These are phyloP conservation scores for Acholoe squamosa DNA, from an alignment of 2,888 invertebrate species.

Conservation along the genomic window DNA sequence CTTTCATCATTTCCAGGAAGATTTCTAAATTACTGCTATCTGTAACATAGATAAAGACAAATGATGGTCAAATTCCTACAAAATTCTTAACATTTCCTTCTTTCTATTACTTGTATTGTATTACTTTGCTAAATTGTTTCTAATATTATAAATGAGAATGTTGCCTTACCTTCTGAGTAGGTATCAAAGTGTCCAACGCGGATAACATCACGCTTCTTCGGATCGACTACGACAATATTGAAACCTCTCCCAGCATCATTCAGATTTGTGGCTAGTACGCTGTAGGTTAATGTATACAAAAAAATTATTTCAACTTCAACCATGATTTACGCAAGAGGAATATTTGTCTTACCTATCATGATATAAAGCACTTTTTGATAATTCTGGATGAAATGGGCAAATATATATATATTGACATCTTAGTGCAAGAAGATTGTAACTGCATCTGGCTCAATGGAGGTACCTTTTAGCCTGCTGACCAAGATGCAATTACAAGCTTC, in stretches of 20 bases:
- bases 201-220: conserved; percentile 83
- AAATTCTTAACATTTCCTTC: not conserved
- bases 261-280: conserved; percentile 82
- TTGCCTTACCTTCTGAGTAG: conserved; percentile 84
- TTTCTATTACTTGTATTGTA: not conserved
- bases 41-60: conserved; percentile 68
- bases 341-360: too few species aligned
- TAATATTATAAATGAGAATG: too few species aligned
- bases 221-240: conserved; percentile 85
- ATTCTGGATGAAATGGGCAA: too few species aligned
- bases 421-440: too few species aligned
- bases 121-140: too few species aligned
- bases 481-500: too few species aligned
- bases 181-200: conserved; percentile 85
- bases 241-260: conserved; percentile 85
- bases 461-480: too few species aligned
- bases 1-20: conserved; percentile 82
- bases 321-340: not conserved
- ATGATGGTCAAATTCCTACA: not conserved
- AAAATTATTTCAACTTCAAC: not conserved
- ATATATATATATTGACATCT: too few species aligned
- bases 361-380: too few species aligned
- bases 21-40: conserved; percentile 84
- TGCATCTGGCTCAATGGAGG: too few species aligned
- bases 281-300: conserved; percentile 70